Percentiles rank a stretch among this genome's conserved stretches.
Conservation (phyloP, 2,113 vertebrate genomes). For the Orientallactaga bullata region DNA sequence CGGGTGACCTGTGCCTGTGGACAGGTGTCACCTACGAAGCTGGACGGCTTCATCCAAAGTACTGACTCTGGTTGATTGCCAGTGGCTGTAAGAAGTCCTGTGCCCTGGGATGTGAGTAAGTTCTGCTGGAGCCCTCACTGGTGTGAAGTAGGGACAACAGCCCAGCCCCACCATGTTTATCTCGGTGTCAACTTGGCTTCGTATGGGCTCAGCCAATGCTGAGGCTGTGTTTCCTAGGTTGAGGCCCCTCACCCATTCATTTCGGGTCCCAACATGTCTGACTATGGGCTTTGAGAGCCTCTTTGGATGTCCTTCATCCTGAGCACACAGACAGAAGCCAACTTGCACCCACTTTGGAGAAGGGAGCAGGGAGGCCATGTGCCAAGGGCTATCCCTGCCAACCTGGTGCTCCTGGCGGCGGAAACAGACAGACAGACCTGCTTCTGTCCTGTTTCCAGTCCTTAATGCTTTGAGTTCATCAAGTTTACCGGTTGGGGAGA, state of each 20-base stretch:
- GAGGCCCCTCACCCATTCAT: background rate
- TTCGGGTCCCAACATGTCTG: background rate
- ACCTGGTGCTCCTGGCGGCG: accelerated
- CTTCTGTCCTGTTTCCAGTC: background rate
- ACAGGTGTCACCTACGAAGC: background rate
- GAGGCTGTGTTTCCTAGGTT: background rate
- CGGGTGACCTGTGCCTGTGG: accelerated
- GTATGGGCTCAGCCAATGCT: accelerated
- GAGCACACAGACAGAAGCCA: background rate
- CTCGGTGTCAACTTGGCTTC: too few relatives aligned
- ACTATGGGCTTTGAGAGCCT: background rate
- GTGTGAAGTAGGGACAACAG: accelerated
- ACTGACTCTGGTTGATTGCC: background rate
- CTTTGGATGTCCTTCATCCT: background rate
- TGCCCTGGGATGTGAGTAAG: accelerated
- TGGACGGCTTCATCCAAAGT: accelerated
- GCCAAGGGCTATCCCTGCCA: background rate
- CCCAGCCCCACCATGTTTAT: too few relatives aligned
- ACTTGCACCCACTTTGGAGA: background rate
- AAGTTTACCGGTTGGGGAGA: background rate
- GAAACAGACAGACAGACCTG: background rate
- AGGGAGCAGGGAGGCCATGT: background rate
- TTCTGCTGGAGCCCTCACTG: accelerated
- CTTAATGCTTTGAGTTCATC: too few relatives aligned
- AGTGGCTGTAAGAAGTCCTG: too few relatives aligned